phyloP scores from a whole-genome alignment of 2,888 invertebrate species.

The Standfussiana lucernea region DNA sequence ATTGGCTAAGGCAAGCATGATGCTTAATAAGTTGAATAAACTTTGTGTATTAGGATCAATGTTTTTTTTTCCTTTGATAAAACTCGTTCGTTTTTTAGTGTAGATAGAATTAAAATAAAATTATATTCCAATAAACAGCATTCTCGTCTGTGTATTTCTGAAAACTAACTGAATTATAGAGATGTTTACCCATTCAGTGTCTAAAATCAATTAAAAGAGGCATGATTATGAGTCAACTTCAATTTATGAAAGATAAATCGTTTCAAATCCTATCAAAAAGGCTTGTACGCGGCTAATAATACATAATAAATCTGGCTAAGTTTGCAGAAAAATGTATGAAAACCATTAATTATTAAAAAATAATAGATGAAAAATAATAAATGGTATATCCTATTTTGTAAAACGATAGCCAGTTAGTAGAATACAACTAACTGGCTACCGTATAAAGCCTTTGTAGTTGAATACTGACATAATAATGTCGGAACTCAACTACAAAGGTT shows the following conservation, averaged over 20 bases:
- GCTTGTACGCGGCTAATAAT: not conserved
- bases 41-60: constrained; percentile 2
- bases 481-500: not conserved
- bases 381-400: not conserved
- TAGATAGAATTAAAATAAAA: not conserved
- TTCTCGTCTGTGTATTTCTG: not conserved
- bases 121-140: not conserved
- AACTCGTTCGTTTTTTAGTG: not conserved
- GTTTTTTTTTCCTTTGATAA: constrained; percentile 7
- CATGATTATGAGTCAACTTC: not conserved
- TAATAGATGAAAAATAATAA: too few relatives aligned
- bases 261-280: not conserved
- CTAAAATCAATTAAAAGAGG: not conserved
- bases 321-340: not conserved
- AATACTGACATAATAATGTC: too few relatives aligned
- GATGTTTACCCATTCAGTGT: not conserved
- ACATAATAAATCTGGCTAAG: not conserved
- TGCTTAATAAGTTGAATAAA: constrained; percentile 12
- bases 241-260: not conserved
- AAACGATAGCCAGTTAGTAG: not conserved
- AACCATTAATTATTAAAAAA: not conserved
- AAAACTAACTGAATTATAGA: not conserved
- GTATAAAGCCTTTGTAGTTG: too few relatives aligned
- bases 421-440: too few relatives aligned
- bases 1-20: constrained; percentile 20